Conservation (phyloP, 2,888 invertebrate genomes). For the Heterodera filipjevi region DNA sequence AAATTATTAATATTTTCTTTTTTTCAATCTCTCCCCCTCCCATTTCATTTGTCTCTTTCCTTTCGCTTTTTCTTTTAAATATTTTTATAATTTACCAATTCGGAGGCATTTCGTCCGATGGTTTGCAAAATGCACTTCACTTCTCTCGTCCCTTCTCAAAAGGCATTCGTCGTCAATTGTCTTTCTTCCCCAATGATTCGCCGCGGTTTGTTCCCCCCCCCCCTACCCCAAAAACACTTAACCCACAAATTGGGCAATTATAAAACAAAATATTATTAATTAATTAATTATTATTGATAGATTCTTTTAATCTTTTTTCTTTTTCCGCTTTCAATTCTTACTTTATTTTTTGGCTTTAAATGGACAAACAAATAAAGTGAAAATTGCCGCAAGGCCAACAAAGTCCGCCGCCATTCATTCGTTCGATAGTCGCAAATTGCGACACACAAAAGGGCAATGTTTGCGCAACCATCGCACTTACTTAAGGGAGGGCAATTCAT, state of each 20-base stretch:
- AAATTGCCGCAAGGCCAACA: background rate
- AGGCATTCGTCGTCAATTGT: background rate
- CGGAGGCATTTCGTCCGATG: background rate
- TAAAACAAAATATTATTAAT: background rate
- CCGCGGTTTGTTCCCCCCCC: background rate
- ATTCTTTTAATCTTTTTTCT: background rate
- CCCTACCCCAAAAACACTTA: background rate
- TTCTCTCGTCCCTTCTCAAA: background rate
- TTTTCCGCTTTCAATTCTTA: background rate
- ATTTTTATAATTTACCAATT: background rate
- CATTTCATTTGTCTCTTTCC: too few relatives aligned
- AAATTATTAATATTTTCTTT: too few relatives aligned
- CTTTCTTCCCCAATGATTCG: too few relatives aligned
- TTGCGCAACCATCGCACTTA: background rate
- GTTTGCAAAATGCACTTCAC: background rate
- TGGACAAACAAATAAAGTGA: constrained; percentile 5
- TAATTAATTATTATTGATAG: background rate
- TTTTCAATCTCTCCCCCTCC: too few relatives aligned
- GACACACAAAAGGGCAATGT: background rate
- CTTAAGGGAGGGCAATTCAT: background rate
- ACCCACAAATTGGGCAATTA: background rate
- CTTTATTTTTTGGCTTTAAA: background rate
- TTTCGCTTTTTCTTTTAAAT: too few relatives aligned
- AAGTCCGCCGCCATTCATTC: background rate
- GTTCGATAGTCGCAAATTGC: background rate